Base-by-base conservation (phyloP, 2,113 vertebrate genomes). In the Paraplagusia blochii region DNA sequence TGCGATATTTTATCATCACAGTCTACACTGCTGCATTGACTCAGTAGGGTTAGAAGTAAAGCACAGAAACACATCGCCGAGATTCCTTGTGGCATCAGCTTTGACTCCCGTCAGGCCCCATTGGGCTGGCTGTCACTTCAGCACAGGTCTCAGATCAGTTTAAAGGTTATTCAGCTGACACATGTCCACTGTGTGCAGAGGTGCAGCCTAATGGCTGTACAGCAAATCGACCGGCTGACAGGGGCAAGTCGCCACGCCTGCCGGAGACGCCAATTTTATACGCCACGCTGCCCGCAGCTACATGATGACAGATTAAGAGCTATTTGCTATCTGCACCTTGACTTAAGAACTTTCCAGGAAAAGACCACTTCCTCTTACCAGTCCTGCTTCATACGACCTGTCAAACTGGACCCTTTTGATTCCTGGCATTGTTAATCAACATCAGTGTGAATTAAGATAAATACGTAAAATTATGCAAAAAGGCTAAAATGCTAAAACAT, bases 141-240 rank as follows among this genome's bases (percentile, higher is more conserved):
- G 50, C 69, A 13, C 65, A 59, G 76, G 53, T 68, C 75, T 75
- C 67, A 74, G 75, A 85, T 88, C 77, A 77, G 77, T 89, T 74
- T 82, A 81, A 87, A 85, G 81, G 77, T 82, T 86, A 84, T 81
- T 76, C 70, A 66, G 66, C 74, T 87, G 85, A 86, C 88, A 77
- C 71, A 46, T 76, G 71, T 79, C 77, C 58, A 0, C 68, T 5
- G 45, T 48, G 67, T 58, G 57, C 45, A 59, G 75, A 79, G 75
- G 71, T 77, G 65, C 63, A 53, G 69, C 58, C 78, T 83, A 81
- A 85, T 86, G 74, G 70, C 74, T 58, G 57, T 75, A 72, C 56
- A 76, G 80, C 79, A 84, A 86, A 88, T 84, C 40, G 73, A 83
- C 52, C 69, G 5, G 17, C 63, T 84, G 76, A 86, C 79, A 61